Percentiles rank a stretch among this genome's conserved stretches.
Evolutionary conservation across 2,113 vertebrate species (phyloP).

Genomic region (Xerus inauris): DNA sequence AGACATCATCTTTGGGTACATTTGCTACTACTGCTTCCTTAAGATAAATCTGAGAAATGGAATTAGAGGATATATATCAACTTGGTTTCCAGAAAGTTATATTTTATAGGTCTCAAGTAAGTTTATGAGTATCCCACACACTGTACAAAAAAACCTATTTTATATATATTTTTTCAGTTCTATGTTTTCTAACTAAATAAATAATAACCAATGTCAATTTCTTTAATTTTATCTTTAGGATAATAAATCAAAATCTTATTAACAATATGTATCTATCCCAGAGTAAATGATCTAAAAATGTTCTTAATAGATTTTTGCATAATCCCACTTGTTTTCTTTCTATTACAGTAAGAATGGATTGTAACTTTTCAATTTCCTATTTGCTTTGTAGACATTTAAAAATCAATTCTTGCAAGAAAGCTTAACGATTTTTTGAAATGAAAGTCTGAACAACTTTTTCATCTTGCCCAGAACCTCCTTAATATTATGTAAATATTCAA

Average conservation of each 20-base stretch:
- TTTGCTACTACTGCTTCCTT: not conserved
- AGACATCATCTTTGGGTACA: not conserved
- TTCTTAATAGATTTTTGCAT: not conserved
- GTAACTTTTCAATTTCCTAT: not conserved
- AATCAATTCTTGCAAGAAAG: not conserved
- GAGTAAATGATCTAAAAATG: not conserved
- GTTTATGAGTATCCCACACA: not conserved
- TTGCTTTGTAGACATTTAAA: not conserved
- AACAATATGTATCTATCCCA: not conserved
- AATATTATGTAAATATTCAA: not conserved
- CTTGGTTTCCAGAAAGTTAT: not conserved
- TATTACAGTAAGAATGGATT: not conserved
- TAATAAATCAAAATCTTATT: not conserved
- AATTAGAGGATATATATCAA: not conserved
- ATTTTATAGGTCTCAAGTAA: not conserved
- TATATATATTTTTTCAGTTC: not conserved
- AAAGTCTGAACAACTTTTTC: not conserved
- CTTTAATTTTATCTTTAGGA: not conserved
- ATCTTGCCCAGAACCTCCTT: not conserved
- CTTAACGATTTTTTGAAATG: not conserved
- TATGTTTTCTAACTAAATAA: not conserved
- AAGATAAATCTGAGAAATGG: not conserved
- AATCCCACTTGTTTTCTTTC: not conserved
- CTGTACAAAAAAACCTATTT: not conserved
- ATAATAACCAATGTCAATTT: not conserved